These are phyloP conservation scores for Battus philenor DNA, from an alignment of 1,140 invertebrate species.

Conservation along the genomic window DNA sequence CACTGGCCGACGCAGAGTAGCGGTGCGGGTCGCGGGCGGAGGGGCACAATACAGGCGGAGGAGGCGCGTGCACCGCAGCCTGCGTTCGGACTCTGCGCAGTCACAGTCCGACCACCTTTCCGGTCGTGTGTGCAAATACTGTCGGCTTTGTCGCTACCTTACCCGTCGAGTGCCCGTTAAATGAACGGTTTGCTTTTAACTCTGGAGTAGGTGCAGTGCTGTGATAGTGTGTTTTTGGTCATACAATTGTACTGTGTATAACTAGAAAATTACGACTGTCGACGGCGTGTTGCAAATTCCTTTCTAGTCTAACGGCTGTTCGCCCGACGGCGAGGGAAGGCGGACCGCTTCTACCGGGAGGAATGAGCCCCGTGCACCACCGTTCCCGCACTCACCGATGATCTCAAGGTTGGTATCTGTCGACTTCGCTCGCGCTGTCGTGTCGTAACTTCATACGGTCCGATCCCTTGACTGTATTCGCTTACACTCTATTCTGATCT, in stretches of 20 bases:
- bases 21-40: conserved; percentile 24
- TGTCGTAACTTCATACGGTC: conserved; percentile 34
- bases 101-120: conserved; percentile 58
- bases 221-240: conserved; percentile 70
- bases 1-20: conserved; percentile 20
- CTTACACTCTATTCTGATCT: conserved; percentile 54
- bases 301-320: conserved; percentile 58
- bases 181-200: conserved; percentile 45
- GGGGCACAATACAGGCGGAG: conserved; percentile 17
- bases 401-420: conserved; percentile 70
- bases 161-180: conserved; percentile 55
- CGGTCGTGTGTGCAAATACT: conserved; percentile 51
- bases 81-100: conserved; percentile 47
- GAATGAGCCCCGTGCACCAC: conserved; percentile 70
- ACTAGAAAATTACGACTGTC: conserved; percentile 59
- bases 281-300: conserved; percentile 45
- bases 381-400: conserved; percentile 68
- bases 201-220: conserved; percentile 64
- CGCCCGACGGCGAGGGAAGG: conserved; percentile 67
- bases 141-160: conserved; percentile 52
- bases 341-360: conserved; percentile 64
- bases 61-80: conserved; percentile 43
- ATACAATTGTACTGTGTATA: conserved; percentile 67
- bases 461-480: conserved; percentile 54
- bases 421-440: conserved; percentile 24